Base-by-base conservation (phyloP, 2,888 invertebrate genomes). In the Drosophila eohydei region DNA sequence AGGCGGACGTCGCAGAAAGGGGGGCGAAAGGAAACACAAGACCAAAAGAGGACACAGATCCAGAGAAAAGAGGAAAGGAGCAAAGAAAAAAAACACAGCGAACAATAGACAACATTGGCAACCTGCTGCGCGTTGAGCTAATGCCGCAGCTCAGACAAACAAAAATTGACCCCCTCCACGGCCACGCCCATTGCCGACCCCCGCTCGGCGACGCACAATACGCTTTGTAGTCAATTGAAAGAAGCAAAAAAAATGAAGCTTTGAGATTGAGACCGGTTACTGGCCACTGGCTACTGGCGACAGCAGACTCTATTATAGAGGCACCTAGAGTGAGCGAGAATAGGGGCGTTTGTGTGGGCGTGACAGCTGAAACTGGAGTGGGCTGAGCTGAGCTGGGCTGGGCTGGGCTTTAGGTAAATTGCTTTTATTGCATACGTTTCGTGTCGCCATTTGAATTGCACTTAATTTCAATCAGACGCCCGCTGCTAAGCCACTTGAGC, bases 381-480 rank as follows among this genome's bases (percentile, higher is more conserved):
- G 12, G 26, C 5, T 9, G 46, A 21, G 9, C 6, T 5, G 14
- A 54, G 26, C 2, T 4, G 28, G 34, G n/a, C 9, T 9, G 6
- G 57, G 11, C 34, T 41, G 46, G 78, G 86, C 79, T 83, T 79
- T 83, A 77, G 78, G 83, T 86, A 83, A 85, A 85, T 85, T 85
- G 85, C 85, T 87, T 87, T 85, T 84, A 85, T 87, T 87, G 85
- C 88, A 84, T 82, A 79, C 85, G 76, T 77, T 81, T 80, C 83
- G 88, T 87, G 85, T 81, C 79, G 83, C 77, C 83, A 81, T 84
- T 85, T 85, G 85, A 85, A 84, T 87, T 85, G 82, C 85, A 85
- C 88, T 85, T 84, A 85, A 85, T 85, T 85, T 83, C 85, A 87
- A 85, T 85, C 88, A 87, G 85, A 51, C 85, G 85, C 84, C 87